These are phyloP conservation scores for Pygocentrus nattereri DNA, from an alignment of 2,797 vertebrate genomes.

Conservation along the genomic window DNA sequence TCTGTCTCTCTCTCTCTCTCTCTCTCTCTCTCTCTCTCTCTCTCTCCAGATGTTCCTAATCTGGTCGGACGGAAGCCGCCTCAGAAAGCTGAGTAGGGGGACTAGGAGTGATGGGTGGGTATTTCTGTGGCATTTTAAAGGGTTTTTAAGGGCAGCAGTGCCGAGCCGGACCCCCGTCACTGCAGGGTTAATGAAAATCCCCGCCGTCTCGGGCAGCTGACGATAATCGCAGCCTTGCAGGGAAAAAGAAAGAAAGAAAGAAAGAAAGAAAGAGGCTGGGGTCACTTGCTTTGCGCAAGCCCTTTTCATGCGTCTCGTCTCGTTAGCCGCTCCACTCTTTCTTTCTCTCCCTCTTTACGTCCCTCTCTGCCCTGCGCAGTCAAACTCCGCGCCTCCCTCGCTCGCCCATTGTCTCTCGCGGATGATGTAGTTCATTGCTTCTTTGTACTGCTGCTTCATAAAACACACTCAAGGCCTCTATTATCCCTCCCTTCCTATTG, in stretches of 20 bases:
- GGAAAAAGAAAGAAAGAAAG: slow-evolving; percentile 13
- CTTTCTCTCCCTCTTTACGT: slow-evolving; percentile 26
- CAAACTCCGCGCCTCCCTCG: slow-evolving; percentile 2
- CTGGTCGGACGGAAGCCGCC: slow-evolving; percentile 61
- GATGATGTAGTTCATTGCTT: not conserved
- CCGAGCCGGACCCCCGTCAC: slow-evolving; percentile 63
- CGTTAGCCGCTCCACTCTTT: slow-evolving; percentile 23
- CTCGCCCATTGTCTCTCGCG: not conserved
- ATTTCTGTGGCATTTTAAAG: too few relatives aligned
- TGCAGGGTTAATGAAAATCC: slow-evolving; percentile 73
- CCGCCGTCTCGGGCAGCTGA: slow-evolving; percentile 69
- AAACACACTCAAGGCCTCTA: not conserved
- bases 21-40: slow-evolving; percentile 6
- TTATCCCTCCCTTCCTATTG: slow-evolving; percentile 13
- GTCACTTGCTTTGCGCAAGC: slow-evolving; percentile 26
- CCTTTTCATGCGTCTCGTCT: slow-evolving; percentile 1
- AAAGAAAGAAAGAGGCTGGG: slow-evolving; percentile 16
- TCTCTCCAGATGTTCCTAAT: slow-evolving; percentile 65
- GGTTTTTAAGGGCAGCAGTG: slow-evolving; percentile 66
- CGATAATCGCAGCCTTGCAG: slow-evolving; percentile 71
- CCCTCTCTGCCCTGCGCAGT: slow-evolving; percentile 19
- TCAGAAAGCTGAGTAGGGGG: slow-evolving; percentile 17
- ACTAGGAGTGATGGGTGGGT: slow-evolving; percentile 58
- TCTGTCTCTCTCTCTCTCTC: too few relatives aligned
- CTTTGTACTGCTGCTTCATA: slow-evolving; percentile 20